Conservation (phyloP, 2,797 vertebrate genomes). For the Hafferia zeledoni region DNA sequence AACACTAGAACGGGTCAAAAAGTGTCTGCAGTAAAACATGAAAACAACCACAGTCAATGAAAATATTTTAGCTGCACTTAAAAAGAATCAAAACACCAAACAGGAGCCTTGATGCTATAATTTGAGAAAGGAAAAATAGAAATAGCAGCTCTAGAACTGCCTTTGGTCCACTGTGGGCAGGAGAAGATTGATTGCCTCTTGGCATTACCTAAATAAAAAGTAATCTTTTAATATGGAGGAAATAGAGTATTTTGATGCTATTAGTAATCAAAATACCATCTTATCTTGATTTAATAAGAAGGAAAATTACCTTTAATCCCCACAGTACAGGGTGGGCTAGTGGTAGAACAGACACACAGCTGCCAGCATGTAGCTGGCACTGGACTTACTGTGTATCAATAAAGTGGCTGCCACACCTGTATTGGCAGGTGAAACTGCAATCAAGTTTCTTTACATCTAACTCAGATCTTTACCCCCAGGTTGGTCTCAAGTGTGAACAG, state of each 20-base stretch:
- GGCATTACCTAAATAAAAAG: neutral
- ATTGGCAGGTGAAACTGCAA: neutral
- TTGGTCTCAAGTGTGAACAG: accelerated
- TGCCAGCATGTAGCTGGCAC: no score
- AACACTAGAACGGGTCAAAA: neutral
- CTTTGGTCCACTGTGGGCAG: neutral
- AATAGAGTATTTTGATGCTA: neutral
- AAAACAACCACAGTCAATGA: neutral
- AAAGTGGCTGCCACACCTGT: neutral
- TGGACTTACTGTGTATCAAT: neutral
- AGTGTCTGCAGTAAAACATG: neutral
- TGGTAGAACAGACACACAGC: neutral
- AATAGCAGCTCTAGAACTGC: neutral
- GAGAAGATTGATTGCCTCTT: neutral
- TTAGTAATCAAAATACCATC: neutral
- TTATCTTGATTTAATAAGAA: neutral
- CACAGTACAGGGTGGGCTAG: neutral
- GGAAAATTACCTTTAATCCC: neutral
- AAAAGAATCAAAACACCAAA: neutral
- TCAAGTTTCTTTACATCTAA: neutral
- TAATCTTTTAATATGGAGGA: neutral
- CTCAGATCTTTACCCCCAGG: neutral
- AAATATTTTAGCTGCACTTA: neutral
- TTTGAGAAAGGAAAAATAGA: neutral
- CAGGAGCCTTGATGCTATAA: neutral